These are phyloP conservation scores for Hylyphantes graminicola DNA, from an alignment of 1,140 invertebrate genomes.

Conservation along the genomic window DNA sequence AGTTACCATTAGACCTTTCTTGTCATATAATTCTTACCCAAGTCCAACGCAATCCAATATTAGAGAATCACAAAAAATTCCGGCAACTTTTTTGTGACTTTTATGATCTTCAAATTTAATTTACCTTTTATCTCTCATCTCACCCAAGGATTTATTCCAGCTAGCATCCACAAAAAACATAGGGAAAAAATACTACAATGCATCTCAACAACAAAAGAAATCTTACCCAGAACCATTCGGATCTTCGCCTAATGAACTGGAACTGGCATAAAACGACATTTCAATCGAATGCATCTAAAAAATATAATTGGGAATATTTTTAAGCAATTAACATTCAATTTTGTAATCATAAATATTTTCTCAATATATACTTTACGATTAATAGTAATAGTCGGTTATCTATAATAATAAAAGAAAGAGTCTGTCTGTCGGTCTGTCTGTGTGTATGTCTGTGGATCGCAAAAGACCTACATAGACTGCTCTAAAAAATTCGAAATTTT, in stretches of 20 bases:
- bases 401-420: no score
- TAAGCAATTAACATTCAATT: neutral
- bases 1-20: no score
- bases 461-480: no score
- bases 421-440: no score
- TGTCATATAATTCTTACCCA: no score
- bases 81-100: neutral
- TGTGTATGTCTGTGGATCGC: no score
- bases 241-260: conserved; percentile 26
- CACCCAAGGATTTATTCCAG: neutral
- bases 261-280: conserved; percentile 59
- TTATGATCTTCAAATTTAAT: neutral
- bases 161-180: neutral
- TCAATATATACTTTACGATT: no score
- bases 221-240: conserved; percentile 36
- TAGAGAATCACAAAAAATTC: neutral
- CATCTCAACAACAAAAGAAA: neutral
- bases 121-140: neutral
- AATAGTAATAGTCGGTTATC: no score
- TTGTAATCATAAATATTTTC: neutral
- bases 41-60: neutral
- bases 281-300: conserved; percentile 57
- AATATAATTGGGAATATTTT: neutral
- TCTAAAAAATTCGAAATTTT: no score
- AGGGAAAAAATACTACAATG: conserved; percentile 1